Evolutionary conservation across 2,888 invertebrate genomes (phyloP), one percentile per base, ranked within the genome.

Genomic region (Lingula anatina): DNA sequence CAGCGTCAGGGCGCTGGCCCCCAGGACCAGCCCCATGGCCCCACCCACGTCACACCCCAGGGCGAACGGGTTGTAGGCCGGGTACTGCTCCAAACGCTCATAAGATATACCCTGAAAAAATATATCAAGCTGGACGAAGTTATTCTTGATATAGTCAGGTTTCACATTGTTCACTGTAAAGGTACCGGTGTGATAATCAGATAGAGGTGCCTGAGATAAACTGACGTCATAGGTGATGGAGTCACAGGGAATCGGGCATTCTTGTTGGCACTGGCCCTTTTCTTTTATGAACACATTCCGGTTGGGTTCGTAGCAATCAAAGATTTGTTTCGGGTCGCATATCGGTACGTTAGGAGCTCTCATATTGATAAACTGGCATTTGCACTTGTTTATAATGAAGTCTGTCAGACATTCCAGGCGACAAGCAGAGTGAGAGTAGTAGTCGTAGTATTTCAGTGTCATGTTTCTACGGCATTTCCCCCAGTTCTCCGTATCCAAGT

Each of bases 41-140:
- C 60, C 60, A 2, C 61, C 61, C 3, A 61, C 53, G 50, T 60
- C 57, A 45, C 61, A 51, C 31, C 47, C 31, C n/a, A 51, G 51
- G 26, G 47, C 47, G 26, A 48, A 36, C 12, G 41, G 41, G 28
- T 44, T 41, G 44, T 51, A 51, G 23, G 39, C 39, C 42, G 42
- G 40, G 7, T 45, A 41, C 26, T 51, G 47, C 51, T 48, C 51
- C 26, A 51, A 36, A 41, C 42, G 38, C 25, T 51, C 48, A 18
- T 45, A 51, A n/a, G 42, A 41, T 48, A 51, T 51, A n/a, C 44
- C 44, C 27, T 45, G 44, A 23, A 51, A 37, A 27, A 48, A 51
- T 41, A 51, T 48, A 31, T 51, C 51, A n/a, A 51, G 36, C 28
- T 51, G 44, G 18, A 51, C 48, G 15, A 48, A 38, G 35, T 51